phyloP scores from a whole-genome alignment of 92 coral and sea anemone species.

The Porites divaricata region DNA sequence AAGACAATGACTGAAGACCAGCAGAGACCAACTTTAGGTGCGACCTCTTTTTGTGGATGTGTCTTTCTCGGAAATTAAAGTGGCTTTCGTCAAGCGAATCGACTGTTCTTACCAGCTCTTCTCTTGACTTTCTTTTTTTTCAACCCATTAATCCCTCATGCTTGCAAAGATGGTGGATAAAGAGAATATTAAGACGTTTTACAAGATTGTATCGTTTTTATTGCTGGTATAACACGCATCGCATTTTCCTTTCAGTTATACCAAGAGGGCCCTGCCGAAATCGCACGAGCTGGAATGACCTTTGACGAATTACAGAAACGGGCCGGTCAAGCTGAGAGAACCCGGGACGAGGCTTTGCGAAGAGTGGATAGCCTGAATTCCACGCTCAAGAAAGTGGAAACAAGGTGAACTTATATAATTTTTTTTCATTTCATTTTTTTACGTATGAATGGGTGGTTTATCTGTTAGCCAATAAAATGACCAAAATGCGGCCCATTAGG shows the following conservation, averaged over 20 bases:
- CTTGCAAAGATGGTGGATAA: too few species aligned
- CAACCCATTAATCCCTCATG: too few species aligned
- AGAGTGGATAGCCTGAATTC: constrained; percentile 69
- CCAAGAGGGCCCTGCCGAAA: constrained; percentile 98
- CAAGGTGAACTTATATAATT: constrained; percentile 82
- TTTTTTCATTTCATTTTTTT: too few species aligned
- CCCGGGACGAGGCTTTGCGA: constrained; percentile 91
- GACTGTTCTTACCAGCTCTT: too few species aligned
- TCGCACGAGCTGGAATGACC: constrained; percentile 93
- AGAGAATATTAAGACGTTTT: too few species aligned
- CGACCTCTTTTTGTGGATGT: too few species aligned
- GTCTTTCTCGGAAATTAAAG: too few species aligned
- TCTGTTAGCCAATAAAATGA: too few species aligned
- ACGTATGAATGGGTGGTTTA: neutral
- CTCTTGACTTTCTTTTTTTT: too few species aligned
- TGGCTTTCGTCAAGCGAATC: too few species aligned
- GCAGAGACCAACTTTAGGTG: too few species aligned
- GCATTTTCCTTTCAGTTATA: constrained; percentile 64
- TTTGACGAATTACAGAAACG: constrained; percentile 91
- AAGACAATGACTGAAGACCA: too few species aligned
- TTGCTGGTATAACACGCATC: neutral
- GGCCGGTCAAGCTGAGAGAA: constrained; percentile 85
- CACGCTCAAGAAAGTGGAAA: constrained; percentile 81
- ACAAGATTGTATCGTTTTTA: neutral
- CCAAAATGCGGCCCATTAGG: neutral